phyloP scores from a whole-genome alignment of 1,140 invertebrate species.

The Hetaerina americana region DNA sequence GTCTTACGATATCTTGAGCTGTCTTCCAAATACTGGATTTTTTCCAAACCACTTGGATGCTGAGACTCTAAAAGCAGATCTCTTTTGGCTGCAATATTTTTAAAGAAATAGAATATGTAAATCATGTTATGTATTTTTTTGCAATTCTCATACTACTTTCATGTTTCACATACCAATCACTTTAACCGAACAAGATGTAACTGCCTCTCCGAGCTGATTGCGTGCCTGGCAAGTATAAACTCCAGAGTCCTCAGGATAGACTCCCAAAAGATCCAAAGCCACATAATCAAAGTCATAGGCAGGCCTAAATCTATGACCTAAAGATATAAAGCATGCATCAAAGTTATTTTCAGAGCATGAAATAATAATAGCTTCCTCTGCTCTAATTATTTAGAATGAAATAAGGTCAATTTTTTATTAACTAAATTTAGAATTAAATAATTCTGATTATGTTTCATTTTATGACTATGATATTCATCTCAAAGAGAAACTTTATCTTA shows the following conservation, averaged over 20 bases:
- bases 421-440: not conserved
- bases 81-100: conserved; percentile 49
- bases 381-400: too few species aligned
- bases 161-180: conserved; percentile 48
- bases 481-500: not conserved
- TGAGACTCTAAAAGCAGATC: conserved; percentile 73
- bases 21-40: conserved; percentile 84
- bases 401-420: not conserved
- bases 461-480: not conserved
- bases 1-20: conserved; percentile 68
- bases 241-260: conserved; percentile 93
- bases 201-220: conserved; percentile 86
- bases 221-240: conserved; percentile 87
- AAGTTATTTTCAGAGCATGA: not conserved
- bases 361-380: too few species aligned
- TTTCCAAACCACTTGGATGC: conserved; percentile 73
- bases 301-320: conserved; percentile 86
- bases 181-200: conserved; percentile 76
- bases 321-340: not conserved
- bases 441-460: not conserved
- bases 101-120: not conserved
- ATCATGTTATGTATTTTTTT: not conserved
- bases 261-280: conserved; percentile 85
- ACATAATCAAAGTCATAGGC: conserved; percentile 97
- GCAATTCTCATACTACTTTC: not conserved